These are phyloP conservation scores for Dipus sagitta DNA, from an alignment of 2,797 vertebrate genomes.

Conservation along the genomic window DNA sequence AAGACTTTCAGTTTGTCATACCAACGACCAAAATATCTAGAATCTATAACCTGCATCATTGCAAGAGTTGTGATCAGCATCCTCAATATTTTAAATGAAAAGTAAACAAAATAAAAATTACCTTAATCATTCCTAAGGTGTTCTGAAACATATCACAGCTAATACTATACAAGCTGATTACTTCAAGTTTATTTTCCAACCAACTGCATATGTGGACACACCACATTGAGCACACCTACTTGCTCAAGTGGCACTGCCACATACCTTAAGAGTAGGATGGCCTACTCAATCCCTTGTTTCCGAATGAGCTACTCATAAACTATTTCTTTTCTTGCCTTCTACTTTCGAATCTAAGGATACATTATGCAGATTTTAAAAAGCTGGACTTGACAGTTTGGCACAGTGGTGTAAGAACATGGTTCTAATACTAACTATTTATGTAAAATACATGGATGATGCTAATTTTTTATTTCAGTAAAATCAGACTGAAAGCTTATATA, in stretches of 20 bases:
- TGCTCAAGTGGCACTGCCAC: slow-evolving; percentile 32
- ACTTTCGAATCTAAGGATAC: background rate
- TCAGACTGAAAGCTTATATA: background rate
- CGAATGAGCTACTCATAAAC: slow-evolving; percentile 60
- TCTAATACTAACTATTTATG: slow-evolving; percentile 13
- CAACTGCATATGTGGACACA: background rate
- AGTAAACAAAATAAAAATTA: slow-evolving; percentile 24
- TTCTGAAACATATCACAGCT: background rate
- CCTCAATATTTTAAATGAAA: slow-evolving; percentile 25
- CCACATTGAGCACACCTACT: slow-evolving; percentile 16
- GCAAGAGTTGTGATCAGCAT: background rate
- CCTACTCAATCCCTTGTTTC: slow-evolving; percentile 7
- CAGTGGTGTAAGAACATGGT: background rate
- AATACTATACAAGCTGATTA: background rate
- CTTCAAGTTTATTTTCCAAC: slow-evolving; percentile 3
- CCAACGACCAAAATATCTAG: slow-evolving; percentile 38
- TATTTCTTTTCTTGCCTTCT: slow-evolving; percentile 18
- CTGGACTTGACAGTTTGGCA: background rate
- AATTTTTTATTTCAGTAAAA: slow-evolving; percentile 2
- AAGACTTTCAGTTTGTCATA: background rate
- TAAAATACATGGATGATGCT: background rate
- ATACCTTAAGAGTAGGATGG: slow-evolving; percentile 36
- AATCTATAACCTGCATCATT: background rate
- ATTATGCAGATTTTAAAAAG: slow-evolving; percentile 5
- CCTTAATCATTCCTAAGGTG: background rate